Conservation (phyloP, 2,888 invertebrate species). For the Tachina fera region DNA sequence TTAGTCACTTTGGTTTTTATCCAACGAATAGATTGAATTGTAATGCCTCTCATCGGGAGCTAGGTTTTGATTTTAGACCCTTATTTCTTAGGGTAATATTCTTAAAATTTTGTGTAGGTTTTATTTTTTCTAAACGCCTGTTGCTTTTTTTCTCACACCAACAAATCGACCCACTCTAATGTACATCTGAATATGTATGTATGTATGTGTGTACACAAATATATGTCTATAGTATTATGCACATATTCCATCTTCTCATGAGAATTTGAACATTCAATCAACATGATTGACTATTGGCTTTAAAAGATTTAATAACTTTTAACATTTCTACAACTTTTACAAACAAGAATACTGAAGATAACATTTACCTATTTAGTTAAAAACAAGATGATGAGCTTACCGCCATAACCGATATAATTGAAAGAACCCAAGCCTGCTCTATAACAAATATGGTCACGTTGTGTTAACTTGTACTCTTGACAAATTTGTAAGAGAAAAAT, state of each 20-base stretch:
- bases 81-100: no score
- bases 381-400: neutral
- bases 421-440: neutral
- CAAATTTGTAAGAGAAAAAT: neutral
- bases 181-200: no score
- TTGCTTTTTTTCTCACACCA: no score
- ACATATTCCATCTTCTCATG: neutral
- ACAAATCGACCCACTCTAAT: no score
- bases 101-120: no score
- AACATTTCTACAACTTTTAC: neutral
- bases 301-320: neutral
- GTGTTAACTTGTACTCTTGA: neutral
- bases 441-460: neutral
- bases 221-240: neutral
- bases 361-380: neutral
- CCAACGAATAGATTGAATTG: no score
- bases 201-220: neutral
- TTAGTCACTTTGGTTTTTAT: no score
- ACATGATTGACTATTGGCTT: neutral
- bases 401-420: neutral
- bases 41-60: no score
- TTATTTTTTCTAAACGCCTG: no score
- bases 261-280: conserved; percentile 1
- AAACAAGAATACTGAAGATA: neutral
- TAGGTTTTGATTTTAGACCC: no score